Base-by-base conservation (phyloP, 2,797 vertebrate species). In the Gymnodraco acuticeps region DNA sequence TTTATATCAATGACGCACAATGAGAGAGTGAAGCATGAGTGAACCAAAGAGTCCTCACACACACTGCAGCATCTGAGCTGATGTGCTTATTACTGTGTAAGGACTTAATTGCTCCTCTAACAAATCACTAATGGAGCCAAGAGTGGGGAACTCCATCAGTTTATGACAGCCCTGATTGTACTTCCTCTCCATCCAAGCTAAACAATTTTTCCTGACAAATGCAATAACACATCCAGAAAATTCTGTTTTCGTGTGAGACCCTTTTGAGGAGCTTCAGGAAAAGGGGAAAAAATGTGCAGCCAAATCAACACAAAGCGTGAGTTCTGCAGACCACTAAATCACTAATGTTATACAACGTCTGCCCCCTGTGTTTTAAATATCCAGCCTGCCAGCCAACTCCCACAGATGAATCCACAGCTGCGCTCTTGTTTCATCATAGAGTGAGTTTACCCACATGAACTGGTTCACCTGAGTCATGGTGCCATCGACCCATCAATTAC, bases 301-400 rank as follows among this genome's bases (percentile, higher is more conserved):
- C 91, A 93, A 92, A 94, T 92, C 88, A 88, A 92, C 92, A 90
- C 88, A 93, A 95, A 93, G 89, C 89, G 72, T 94, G 92, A 91
- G 91, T 91, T 93, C 86, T 87, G 72, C 89, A 92, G 87, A 90
- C 89, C 90, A 93, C 85, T 95, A 95, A 95, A 95, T 95, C 93
- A 94, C 83, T 78, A 70, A 88, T 92, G 92, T 94, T 95, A 93
- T 93, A 95, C 93, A 94, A 93, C 85, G 85, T 77, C 91, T 93
- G 88, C 92, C 93, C 92, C 89, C 86, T 85, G 87, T 92, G 91
- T 93, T 93, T 93, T 93, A 93, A 87, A 90, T 82, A 89, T 88
- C 89, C 70, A 53, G 76, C 59, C 70, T 88, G 88, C 89, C 87
- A 60, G 92, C 91, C 93, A 92, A 88, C 88, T 94, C 86, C 80